Evolutionary conservation across 2,888 invertebrate species (phyloP).

Genomic region (Drosophila monieri): DNA sequence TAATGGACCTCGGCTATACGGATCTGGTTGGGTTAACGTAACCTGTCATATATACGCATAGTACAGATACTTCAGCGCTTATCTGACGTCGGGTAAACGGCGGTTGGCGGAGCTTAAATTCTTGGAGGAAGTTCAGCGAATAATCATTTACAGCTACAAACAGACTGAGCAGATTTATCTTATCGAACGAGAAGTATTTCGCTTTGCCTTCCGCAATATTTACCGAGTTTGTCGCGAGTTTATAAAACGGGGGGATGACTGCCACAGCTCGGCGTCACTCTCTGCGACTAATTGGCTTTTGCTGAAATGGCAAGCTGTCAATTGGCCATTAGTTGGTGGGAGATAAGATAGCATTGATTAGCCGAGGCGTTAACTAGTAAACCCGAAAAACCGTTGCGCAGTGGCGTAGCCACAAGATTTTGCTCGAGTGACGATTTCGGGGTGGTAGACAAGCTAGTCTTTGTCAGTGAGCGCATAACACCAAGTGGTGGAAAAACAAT

Average conservation of each 20-base stretch:
- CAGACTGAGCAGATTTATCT: constrained; percentile 37
- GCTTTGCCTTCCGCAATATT: constrained; percentile 35
- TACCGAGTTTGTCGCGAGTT: constrained; percentile 2
- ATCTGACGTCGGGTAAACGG: constrained; percentile 18
- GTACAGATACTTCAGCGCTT: constrained; percentile 26
- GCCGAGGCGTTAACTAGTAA: constrained; percentile 4
- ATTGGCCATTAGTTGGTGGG: constrained; percentile 29
- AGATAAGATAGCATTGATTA: constrained; percentile 37
- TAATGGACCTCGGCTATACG: constrained; percentile 1
- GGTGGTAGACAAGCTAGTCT: not conserved
- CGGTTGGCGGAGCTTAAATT: not conserved
- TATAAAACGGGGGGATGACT: not conserved
- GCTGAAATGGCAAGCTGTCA: constrained; percentile 35
- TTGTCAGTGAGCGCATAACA: not conserved
- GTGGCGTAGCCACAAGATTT: not conserved
- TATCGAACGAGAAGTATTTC: constrained; percentile 39
- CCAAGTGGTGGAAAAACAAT: not conserved
- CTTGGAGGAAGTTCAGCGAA: constrained; percentile 18
- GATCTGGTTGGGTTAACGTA: constrained; percentile 20
- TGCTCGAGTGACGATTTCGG: not conserved
- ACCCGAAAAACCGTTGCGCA: constrained; percentile 11
- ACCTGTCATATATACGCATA: constrained; percentile 9
- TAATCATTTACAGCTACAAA: constrained; percentile 25
- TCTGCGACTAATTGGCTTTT: constrained; percentile 30
- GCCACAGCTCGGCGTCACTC: not conserved